phyloP scores from a whole-genome alignment of 2,888 invertebrate genomes.

The Dexiosoma caninum region DNA sequence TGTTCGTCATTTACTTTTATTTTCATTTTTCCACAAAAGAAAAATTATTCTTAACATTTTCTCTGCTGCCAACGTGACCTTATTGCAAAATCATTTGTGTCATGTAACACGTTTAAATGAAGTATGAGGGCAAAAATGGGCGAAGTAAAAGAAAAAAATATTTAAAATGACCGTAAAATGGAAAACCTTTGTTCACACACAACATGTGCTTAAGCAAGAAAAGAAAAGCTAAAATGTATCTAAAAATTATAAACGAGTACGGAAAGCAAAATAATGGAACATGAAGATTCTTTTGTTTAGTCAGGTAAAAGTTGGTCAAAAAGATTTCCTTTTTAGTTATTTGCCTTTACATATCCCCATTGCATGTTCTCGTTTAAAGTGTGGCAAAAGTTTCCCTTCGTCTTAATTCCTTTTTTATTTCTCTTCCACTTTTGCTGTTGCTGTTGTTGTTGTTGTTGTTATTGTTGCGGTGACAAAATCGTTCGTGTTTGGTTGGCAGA shows the following conservation, averaged over 20 bases:
- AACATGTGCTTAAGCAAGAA: constrained; percentile 7
- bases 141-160: neutral
- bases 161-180: neutral
- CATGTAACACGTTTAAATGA: constrained; percentile 12
- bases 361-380: neutral
- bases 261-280: neutral
- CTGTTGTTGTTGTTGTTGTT: neutral
- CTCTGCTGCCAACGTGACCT: constrained; percentile 40
- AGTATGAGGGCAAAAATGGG: neutral
- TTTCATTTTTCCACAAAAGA: constrained; percentile 32
- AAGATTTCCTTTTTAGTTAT: constrained; percentile 21
- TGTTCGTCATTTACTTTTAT: constrained; percentile 54
- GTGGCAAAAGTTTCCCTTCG: constrained; percentile 34
- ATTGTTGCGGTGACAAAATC: neutral
- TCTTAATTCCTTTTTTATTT: neutral
- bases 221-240: neutral
- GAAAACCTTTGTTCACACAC: constrained; percentile 29
- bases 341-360: no score
- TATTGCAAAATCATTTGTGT: constrained; percentile 58
- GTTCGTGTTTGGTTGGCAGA: no score
- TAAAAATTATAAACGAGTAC: neutral
- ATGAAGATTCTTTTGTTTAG: neutral
- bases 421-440: neutral
- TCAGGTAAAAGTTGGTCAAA: constrained; percentile 47
- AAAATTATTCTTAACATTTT: constrained; percentile 13